Evolutionary conservation across 1,140 invertebrate genomes (phyloP).

Genomic region (Glossosoma conforme): DNA sequence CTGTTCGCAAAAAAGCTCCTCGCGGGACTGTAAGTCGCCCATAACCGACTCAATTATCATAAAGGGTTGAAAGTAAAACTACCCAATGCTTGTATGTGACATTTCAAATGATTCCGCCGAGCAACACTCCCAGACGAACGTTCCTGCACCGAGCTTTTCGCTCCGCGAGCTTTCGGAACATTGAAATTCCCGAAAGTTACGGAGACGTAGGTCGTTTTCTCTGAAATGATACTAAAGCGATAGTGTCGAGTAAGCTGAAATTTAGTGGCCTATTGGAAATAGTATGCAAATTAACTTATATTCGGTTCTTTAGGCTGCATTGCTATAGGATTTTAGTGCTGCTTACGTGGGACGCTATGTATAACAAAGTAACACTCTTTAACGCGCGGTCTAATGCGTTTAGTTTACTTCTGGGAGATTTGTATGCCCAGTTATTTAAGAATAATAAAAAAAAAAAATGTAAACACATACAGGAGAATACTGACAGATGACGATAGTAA

Average conservation of each 20-base stretch:
- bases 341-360: conserved; percentile 6
- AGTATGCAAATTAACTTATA: conserved; percentile 32
- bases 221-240: conserved; percentile 13
- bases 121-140: not conserved
- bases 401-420: no score
- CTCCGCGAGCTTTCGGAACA: no score
- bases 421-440: no score
- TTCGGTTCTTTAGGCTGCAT: conserved; percentile 23
- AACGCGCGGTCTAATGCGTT: no score
- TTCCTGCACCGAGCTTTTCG: not conserved
- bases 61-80: conserved; percentile 29
- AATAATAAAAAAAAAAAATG: no score
- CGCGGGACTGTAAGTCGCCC: conserved; percentile 13
- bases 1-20: conserved; percentile 22
- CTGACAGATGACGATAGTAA: no score
- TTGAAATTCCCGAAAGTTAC: no score
- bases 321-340: conserved; percentile 14
- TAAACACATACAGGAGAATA: no score
- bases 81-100: conserved; percentile 30
- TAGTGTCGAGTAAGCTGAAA: conserved; percentile 31
- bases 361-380: not conserved
- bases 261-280: conserved; percentile 32
- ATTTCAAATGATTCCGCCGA: conserved; percentile 28
- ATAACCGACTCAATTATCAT: conserved; percentile 32
- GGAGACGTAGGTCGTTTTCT: conserved; percentile 10